Evolutionary conservation across 2,113 vertebrate species (phyloP).

Genomic region (Dasyprocta punctata): DNA sequence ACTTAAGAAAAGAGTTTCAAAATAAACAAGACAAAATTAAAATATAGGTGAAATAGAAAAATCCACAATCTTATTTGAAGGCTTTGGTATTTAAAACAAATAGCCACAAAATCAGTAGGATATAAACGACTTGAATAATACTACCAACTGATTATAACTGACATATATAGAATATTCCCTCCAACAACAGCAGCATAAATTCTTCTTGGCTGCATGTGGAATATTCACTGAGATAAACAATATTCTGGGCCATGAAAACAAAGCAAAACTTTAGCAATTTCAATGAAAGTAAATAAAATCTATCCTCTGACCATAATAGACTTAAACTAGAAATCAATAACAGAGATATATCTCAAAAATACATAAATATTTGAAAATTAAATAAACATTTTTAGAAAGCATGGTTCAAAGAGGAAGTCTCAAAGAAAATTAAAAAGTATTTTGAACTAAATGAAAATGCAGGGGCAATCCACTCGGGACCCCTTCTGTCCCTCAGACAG

Average conservation of each 20-base stretch:
- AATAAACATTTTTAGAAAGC: not conserved
- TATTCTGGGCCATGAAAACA: not conserved
- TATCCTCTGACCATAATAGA: not conserved
- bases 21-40: not conserved
- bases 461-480: too few species aligned
- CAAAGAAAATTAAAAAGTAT: not conserved
- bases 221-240: not conserved
- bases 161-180: not conserved
- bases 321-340: conserved; percentile 11
- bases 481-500: too few species aligned
- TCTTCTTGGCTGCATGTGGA: not conserved
- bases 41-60: not conserved
- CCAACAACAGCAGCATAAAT: not conserved
- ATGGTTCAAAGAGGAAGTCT: not conserved
- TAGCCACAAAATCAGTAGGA: not conserved
- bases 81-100: not conserved
- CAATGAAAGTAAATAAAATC: conserved; percentile 9
- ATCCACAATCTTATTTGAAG: not conserved
- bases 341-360: not conserved
- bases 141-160: not conserved
- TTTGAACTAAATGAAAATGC: conserved; percentile 35
- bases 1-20: not conserved
- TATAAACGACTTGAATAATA: not conserved
- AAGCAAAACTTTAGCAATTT: not conserved
- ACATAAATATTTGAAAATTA: conserved; percentile 38